A percentile compares a stretch with the other conserved stretches of the same genome.
These are phyloP conservation scores for Oreochromis aureus DNA, from an alignment of 2,113 vertebrate species.

Conservation along the genomic window DNA sequence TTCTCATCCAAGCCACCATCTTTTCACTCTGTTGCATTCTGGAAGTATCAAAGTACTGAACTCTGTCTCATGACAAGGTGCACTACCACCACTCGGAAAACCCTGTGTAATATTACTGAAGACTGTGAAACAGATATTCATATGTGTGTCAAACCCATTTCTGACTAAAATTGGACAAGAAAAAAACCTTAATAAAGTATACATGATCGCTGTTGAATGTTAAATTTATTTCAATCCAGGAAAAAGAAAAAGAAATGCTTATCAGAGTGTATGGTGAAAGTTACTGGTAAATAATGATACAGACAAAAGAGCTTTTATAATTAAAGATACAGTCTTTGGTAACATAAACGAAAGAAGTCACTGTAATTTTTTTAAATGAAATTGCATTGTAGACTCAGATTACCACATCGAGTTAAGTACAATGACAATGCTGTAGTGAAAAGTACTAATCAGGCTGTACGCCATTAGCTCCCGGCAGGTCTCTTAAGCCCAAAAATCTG, in stretches of 20 bases:
- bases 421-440: neutral
- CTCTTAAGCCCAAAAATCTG: conserved; percentile 76
- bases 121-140: neutral
- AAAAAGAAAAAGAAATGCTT: neutral
- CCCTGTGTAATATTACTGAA: neutral
- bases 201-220: neutral
- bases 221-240: neutral
- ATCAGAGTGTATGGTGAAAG: neutral
- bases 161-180: neutral
- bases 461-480: conserved; percentile 20
- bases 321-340: neutral
- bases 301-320: neutral
- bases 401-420: neutral
- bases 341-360: neutral
- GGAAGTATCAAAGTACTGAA: neutral
- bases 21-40: neutral
- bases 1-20: neutral
- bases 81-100: neutral
- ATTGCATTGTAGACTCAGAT: neutral
- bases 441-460: neutral
- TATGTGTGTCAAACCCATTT: neutral
- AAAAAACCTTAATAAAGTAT: neutral
- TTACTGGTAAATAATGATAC: neutral
- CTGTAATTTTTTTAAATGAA: neutral
- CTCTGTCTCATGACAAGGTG: neutral